Percentiles rank a stretch among this genome's conserved stretches.
Conservation (phyloP, 2,888 invertebrate genomes). For the Galerucella calmariensis region DNA sequence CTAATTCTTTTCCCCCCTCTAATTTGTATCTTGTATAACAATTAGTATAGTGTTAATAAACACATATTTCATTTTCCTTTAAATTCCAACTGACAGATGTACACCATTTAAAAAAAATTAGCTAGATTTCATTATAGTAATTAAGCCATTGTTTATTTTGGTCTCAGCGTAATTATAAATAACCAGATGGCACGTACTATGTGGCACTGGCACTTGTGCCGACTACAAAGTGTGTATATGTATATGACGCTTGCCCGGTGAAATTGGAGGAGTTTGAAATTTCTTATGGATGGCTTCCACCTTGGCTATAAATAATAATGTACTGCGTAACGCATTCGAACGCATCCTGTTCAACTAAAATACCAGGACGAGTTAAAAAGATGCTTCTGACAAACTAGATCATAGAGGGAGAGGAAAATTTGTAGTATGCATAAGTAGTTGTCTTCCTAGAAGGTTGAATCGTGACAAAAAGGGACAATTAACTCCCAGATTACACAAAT, state of each 20-base stretch:
- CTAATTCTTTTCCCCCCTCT: no score
- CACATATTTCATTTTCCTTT: conserved; percentile 5
- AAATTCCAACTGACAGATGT: conserved; percentile 2
- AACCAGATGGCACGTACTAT: conserved; percentile 28
- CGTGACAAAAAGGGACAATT: no score
- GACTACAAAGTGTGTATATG: neutral
- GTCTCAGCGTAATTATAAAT: conserved; percentile 35
- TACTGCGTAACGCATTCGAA: conserved; percentile 3
- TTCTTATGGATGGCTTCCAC: conserved; percentile 16
- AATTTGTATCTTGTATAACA: no score
- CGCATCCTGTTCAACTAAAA: conserved; percentile 3
- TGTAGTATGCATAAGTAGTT: no score
- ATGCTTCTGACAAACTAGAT: no score
- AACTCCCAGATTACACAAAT: no score
- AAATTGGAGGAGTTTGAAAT: neutral
- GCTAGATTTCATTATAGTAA: conserved; percentile 34
- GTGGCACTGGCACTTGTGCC: conserved; percentile 16
- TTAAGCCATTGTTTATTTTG: conserved; percentile 44
- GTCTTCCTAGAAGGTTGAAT: no score
- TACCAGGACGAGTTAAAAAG: neutral
- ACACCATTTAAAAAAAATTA: conserved; percentile 1
- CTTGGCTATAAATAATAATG: conserved; percentile 12
- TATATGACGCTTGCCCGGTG: conserved; percentile 1
- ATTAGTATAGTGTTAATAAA: no score
- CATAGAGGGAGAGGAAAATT: no score